These are phyloP conservation scores for Sakesphorus luctuosus DNA, from an alignment of 2,113 vertebrate species.

Conservation along the genomic window DNA sequence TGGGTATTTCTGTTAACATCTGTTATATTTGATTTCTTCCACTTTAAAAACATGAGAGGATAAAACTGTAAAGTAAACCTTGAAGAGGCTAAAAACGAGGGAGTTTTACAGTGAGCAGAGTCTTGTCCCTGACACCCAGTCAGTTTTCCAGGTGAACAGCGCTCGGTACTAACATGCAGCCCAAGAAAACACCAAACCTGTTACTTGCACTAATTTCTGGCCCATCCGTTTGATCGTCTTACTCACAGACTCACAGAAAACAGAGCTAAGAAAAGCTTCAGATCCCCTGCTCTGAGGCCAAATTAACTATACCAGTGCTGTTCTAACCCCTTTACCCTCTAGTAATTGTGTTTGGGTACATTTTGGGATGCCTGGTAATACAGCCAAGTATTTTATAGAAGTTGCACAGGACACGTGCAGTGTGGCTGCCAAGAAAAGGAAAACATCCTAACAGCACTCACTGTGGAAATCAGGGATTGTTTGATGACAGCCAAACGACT, in stretches of 20 bases:
- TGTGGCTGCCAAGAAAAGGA: background rate
- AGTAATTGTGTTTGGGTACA: background rate
- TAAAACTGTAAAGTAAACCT: background rate
- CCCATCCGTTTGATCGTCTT: background rate
- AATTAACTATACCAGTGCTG: background rate
- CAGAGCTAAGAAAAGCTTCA: background rate
- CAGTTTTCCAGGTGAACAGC: background rate
- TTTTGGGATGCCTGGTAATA: background rate
- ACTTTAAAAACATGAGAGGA: background rate
- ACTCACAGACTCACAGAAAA: background rate
- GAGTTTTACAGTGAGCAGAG: background rate
- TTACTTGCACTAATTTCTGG: background rate
- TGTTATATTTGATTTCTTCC: background rate
- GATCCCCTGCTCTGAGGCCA: background rate
- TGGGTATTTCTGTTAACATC: background rate
- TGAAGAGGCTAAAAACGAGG: background rate
- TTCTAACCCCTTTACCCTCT: background rate
- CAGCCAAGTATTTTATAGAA: background rate
- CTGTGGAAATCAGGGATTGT: background rate
- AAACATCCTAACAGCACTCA: background rate
- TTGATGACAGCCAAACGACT: too few species aligned
- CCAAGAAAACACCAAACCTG: background rate
- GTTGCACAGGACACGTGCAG: background rate
- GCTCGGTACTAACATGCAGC: background rate
- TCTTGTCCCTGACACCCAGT: rapidly evolving